Evolutionary conservation across 2,888 invertebrate species (phyloP).

Genomic region (Margaritifera margaritifera): DNA sequence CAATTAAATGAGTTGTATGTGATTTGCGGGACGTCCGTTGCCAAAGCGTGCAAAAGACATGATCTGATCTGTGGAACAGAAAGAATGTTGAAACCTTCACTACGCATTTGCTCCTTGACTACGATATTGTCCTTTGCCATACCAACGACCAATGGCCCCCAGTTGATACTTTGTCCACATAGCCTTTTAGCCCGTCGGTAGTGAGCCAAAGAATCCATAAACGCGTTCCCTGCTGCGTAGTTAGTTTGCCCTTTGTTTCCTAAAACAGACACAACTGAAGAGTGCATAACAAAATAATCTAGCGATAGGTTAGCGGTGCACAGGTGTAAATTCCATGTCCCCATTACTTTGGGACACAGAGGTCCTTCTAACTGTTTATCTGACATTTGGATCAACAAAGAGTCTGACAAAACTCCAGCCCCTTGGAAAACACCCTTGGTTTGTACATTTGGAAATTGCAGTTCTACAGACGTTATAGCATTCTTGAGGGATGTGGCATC

Average conservation of each 20-base stretch:
- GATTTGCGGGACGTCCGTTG: conserved; percentile 29
- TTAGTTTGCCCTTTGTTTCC: conserved; percentile 56
- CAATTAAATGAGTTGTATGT: conserved; percentile 29
- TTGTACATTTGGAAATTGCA: conserved; percentile 9
- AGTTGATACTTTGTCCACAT: conserved; percentile 53
- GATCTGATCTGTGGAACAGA: conserved; percentile 11
- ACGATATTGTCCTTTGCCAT: conserved; percentile 32
- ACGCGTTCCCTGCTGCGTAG: conserved; percentile 56
- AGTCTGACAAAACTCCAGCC: conserved; percentile 47
- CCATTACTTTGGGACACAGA: conserved; percentile 49
- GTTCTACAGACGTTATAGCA: conserved; percentile 23
- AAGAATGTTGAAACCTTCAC: conserved; percentile 15
- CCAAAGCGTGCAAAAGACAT: conserved; percentile 34
- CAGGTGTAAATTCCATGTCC: conserved; percentile 53
- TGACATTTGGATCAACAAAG: conserved; percentile 31
- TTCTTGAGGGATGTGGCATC: conserved; percentile 27
- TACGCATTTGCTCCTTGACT: conserved; percentile 13
- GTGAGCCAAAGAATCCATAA: conserved; percentile 51
- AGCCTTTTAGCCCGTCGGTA: conserved; percentile 38
- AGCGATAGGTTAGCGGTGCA: conserved; percentile 35
- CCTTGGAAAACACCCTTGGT: conserved; percentile 55
- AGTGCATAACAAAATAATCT: conserved; percentile 56
- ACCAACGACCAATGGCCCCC: conserved; percentile 53
- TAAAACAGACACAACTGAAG: conserved; percentile 51
- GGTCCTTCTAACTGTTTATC: conserved; percentile 32